Percentiles rank a stretch among this genome's conserved stretches.
phyloP scores from a whole-genome alignment of 2,888 invertebrate genomes.

The Junonia oenone region DNA sequence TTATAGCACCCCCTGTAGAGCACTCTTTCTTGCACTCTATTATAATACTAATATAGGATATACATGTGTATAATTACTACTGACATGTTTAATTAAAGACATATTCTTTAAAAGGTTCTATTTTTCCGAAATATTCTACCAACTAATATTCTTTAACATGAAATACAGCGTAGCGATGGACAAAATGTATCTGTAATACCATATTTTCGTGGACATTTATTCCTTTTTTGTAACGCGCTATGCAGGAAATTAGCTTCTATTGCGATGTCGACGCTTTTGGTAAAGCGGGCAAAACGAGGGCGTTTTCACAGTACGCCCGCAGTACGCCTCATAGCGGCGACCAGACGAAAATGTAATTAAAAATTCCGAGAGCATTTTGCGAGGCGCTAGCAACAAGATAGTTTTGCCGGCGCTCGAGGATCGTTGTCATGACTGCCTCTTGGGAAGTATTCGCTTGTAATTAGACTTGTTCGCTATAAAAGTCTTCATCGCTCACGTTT shows the following conservation, averaged over 20 bases:
- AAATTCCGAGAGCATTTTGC: slow-evolving; percentile 78
- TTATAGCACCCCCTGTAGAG: slow-evolving; percentile 33
- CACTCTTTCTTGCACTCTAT: slow-evolving; percentile 32
- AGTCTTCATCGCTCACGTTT: slow-evolving; percentile 57
- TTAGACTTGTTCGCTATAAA: slow-evolving; percentile 66
- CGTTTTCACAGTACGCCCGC: slow-evolving; percentile 61
- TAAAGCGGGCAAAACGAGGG: slow-evolving; percentile 73
- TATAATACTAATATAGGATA: slow-evolving; percentile 9
- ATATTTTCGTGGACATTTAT: slow-evolving; percentile 57
- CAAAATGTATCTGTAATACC: slow-evolving; percentile 34
- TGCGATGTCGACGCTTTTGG: slow-evolving; percentile 77
- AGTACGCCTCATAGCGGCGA: slow-evolving; percentile 66
- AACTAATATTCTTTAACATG: neutral
- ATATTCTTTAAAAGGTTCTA: neutral
- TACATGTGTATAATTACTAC: neutral
- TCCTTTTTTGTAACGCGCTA: slow-evolving; percentile 69
- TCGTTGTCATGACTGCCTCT: slow-evolving; percentile 72
- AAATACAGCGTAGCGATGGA: slow-evolving; percentile 7
- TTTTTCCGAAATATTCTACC: neutral
- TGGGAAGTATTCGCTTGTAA: slow-evolving; percentile 73
- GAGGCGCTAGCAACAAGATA: slow-evolving; percentile 74
- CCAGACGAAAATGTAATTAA: slow-evolving; percentile 79
- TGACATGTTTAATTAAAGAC: neutral
- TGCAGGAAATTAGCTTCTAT: slow-evolving; percentile 80
- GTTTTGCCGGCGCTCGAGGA: slow-evolving; percentile 65